Base-by-base conservation (phyloP, 2,888 invertebrate species). In the Rhingia rostrata region DNA sequence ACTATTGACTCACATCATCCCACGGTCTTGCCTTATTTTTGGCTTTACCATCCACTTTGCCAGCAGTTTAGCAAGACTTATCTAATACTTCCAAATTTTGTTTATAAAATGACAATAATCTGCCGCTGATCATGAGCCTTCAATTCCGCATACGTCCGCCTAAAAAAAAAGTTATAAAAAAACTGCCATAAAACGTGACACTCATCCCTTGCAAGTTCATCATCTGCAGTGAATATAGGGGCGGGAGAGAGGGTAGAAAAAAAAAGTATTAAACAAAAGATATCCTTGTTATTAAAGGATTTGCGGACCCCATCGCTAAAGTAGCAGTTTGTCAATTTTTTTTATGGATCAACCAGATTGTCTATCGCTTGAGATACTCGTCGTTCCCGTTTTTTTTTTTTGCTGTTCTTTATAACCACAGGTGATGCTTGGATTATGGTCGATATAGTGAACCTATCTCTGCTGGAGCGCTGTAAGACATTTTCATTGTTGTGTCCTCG, bases 241-340 rank as follows among this genome's bases (percentile, higher is more conserved):
- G 35, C 33, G 33, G 39, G 49, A 56, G 41, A 39, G n/a, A 22
- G 7, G 51, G 22, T 10, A 49, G 5, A 51, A 56, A 69, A 83
- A 73, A 67, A 69, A 56, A 43, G 30, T 69, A 74, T 74, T 64
- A 74, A 80, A 80, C 47, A 80, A 32, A 80, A 37, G 61, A 84
- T 75, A 70, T 84, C 84, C 80, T 53, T 70, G 80, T 84, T 84
- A 84, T 84, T 84, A 80, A 80, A 80, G 84, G 84, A 84, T 84
- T 84, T 84, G 64, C 75, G 69, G 80, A 84, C 84, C 79, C 84
- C 80, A 84, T 80, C 74, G 80, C 80, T 66, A 79, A 74, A 70
- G 80, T 80, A 80, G 84, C 84, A 84, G 80, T 84, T 84, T 84
- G 84, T 84, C 84, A 84, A 84, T 84, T 84, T 84, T 84, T 22